Conservation (phyloP, 2,113 vertebrate species). For the Phyllostomus discolor region DNA sequence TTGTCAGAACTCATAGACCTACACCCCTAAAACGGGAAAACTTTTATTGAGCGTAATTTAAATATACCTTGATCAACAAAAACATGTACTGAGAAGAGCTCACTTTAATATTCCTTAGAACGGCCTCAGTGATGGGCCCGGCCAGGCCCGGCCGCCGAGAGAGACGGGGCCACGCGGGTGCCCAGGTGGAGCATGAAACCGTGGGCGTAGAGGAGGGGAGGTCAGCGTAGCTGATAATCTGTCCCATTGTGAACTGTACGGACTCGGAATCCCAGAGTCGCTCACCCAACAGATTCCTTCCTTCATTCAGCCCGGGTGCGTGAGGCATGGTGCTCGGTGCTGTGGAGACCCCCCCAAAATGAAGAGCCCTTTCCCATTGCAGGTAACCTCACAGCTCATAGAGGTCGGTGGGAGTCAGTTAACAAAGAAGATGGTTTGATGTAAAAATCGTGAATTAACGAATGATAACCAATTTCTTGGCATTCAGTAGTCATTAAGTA, state of each 20-base stretch:
- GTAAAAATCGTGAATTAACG: background rate
- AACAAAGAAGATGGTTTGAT: background rate
- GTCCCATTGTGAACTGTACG: background rate
- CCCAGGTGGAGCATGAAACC: rapidly evolving
- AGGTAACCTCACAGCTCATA: background rate
- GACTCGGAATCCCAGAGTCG: background rate
- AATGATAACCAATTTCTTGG: background rate
- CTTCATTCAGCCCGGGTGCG: background rate
- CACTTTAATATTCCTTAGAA: background rate
- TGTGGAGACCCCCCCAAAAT: background rate
- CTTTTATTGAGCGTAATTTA: background rate
- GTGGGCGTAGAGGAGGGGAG: background rate
- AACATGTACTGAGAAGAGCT: background rate
- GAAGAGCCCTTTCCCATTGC: background rate
- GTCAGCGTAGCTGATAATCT: rapidly evolving
- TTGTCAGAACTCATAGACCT: background rate
- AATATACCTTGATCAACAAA: background rate
- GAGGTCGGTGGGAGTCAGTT: background rate
- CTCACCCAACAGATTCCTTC: background rate
- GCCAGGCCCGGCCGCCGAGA: too few relatives aligned
- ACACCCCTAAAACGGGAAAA: background rate
- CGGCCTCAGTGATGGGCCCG: background rate
- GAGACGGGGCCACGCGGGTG: rapidly evolving
- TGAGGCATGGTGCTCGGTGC: background rate
- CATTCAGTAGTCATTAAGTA: background rate